Base-by-base conservation (phyloP, 2,797 vertebrate genomes). In the Otolemur crassicaudatus region DNA sequence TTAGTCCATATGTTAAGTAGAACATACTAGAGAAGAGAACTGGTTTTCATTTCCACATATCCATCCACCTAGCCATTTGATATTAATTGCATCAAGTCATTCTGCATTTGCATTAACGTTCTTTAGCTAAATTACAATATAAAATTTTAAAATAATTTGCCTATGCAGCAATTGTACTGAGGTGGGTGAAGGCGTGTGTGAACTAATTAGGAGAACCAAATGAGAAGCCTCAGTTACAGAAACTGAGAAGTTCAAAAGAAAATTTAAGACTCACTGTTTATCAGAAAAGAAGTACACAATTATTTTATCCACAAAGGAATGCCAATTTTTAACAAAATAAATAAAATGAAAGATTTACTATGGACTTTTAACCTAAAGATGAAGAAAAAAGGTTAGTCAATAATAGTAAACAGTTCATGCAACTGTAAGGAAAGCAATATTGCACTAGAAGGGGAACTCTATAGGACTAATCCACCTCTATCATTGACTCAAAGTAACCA, bases 401-500 rank as follows among this genome's bases (percentile, higher is more conserved):
- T 76, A 95, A 49, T 94, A 97, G 97, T 88, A 97, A 98, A 94
- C 60, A 98, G 96, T 93, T 98, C 97, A 98, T 97, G 98, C 98
- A 98, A 98, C 98, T 99, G 97, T 96, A 97, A 94, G 37, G 97
- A 97, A 98, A 95, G 96, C 96, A 97, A 97, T 99, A 99, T 99
- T 99, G 98, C 99, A 99, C 98, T 98, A 97, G 97, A 96, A 96
- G 94, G 97, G 96, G 94, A 97, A 96, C 56, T 92, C 63, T 96
- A 94, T 75, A 97, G 88, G 87, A 86, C 77, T 76, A 97, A 87
- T 97, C 91, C 0, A 4, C 40, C 85, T 97, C 97, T 84, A 96
- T 99, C 98, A 99, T 90, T 99, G 99, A 98, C 98, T 98, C 96
- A 99, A 98, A 1, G 98, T 99, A 96, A 99, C 99, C 97, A 99